Evolutionary conservation across 2,797 vertebrate genomes (phyloP).

Genomic region (Notoglanidium macrostoma): DNA sequence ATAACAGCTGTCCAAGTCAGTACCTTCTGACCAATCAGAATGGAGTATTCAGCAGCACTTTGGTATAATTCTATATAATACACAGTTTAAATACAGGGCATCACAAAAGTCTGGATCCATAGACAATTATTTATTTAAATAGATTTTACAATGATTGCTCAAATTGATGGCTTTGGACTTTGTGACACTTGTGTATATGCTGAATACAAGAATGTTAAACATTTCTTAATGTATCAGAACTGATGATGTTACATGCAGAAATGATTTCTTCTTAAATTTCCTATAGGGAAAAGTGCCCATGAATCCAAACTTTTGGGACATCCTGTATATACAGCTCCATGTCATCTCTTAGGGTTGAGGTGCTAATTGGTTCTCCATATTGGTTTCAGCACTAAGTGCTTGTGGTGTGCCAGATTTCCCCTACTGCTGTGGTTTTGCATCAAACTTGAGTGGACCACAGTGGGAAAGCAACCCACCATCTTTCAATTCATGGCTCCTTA

Average conservation of each 20-base stretch:
- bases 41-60: not conserved
- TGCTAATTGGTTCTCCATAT: constrained; percentile 19
- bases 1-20: not conserved
- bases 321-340: not conserved
- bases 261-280: no score
- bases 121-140: no score
- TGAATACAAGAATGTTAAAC: no score
- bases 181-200: no score
- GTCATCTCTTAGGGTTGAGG: constrained; percentile 11
- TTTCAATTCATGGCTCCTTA: constrained; percentile 54
- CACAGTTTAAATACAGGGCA: not conserved
- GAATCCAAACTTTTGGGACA: no score
- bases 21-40: not conserved
- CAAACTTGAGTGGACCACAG: constrained; percentile 34
- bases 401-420: constrained; percentile 22
- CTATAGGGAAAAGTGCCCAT: no score
- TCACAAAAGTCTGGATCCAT: no score
- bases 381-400: constrained; percentile 22
- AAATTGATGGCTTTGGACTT: no score
- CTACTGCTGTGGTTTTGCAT: constrained; percentile 37
- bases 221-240: no score
- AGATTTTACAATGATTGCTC: no score
- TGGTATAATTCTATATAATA: not conserved
- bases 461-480: constrained; percentile 44
- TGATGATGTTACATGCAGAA: no score